phyloP scores from a whole-genome alignment of 2,113 vertebrate genomes.

The Nothobranchius furzeri region DNA sequence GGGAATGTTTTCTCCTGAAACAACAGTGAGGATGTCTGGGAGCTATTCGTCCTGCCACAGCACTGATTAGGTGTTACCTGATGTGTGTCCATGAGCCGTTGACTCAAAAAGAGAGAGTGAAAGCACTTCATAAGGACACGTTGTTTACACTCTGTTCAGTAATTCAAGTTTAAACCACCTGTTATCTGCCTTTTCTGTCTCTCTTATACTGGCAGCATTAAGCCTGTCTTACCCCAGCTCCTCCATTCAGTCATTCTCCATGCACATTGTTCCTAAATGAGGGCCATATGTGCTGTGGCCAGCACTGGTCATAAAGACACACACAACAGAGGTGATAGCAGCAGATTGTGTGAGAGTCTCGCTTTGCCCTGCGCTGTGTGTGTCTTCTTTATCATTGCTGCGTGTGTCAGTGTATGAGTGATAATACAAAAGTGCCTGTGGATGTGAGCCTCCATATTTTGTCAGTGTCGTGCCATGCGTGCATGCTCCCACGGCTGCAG shows the following conservation, averaged over 20 bases:
- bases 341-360: slow-evolving; percentile 17
- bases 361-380: slow-evolving; percentile 43
- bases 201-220: slow-evolving; percentile 5
- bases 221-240: slow-evolving; percentile 51
- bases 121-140: slow-evolving; percentile 55
- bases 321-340: slow-evolving; percentile 32
- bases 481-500: slow-evolving; percentile 51
- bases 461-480: slow-evolving; percentile 27
- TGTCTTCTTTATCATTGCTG: slow-evolving; percentile 56
- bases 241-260: slow-evolving; percentile 69
- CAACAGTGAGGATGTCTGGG: slow-evolving; percentile 68
- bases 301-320: slow-evolving; percentile 67
- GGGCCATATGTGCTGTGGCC: slow-evolving; percentile 75
- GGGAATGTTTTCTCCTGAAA: slow-evolving; percentile 77
- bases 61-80: slow-evolving; percentile 77
- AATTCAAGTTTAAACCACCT: slow-evolving; percentile 68
- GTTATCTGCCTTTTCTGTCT: slow-evolving; percentile 9
- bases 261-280: slow-evolving; percentile 75
- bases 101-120: slow-evolving; percentile 41
- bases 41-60: slow-evolving; percentile 75
- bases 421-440: slow-evolving; percentile 47
- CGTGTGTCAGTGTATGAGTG: slow-evolving; percentile 59
- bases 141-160: slow-evolving; percentile 68
- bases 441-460: slow-evolving; percentile 27
- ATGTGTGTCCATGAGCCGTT: slow-evolving; percentile 39